Evolutionary conservation across 1,140 invertebrate species (phyloP).

Genomic region (Sitophilus oryzae): DNA sequence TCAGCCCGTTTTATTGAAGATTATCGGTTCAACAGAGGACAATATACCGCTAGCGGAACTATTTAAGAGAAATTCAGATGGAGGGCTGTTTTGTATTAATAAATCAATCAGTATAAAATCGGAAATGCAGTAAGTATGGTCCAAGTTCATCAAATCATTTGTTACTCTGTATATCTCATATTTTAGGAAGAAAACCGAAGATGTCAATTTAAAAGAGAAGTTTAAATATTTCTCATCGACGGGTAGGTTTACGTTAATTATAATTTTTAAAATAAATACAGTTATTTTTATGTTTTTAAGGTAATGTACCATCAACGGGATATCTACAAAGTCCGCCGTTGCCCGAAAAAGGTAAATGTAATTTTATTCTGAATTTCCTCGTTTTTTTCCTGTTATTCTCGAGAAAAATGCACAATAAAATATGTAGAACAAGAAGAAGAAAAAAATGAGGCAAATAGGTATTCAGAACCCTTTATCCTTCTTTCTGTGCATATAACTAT

Average conservation of each 20-base stretch:
- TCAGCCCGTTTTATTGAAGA: slow-evolving; percentile 44
- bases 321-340: slow-evolving; percentile 27
- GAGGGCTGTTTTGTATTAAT: slow-evolving; percentile 57
- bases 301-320: slow-evolving; percentile 35
- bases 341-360: slow-evolving; percentile 12
- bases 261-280: not conserved
- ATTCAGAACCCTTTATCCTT: too few relatives aligned
- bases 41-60: slow-evolving; percentile 51
- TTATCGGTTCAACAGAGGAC: slow-evolving; percentile 31
- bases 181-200: not conserved
- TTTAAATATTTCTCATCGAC: not conserved
- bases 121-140: slow-evolving; percentile 33
- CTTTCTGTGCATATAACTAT: too few relatives aligned
- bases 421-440: too few relatives aligned
- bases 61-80: slow-evolving; percentile 52
- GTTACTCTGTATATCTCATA: not conserved
- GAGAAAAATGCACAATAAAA: too few relatives aligned
- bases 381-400: not conserved
- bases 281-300: slow-evolving; percentile 10
- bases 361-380: not conserved
- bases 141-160: too few relatives aligned
- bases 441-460: too few relatives aligned
- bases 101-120: slow-evolving; percentile 50
- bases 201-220: not conserved
- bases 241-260: not conserved